These are phyloP conservation scores for Intellagama lesueurii DNA, from an alignment of 2,797 vertebrate genomes.

Conservation along the genomic window DNA sequence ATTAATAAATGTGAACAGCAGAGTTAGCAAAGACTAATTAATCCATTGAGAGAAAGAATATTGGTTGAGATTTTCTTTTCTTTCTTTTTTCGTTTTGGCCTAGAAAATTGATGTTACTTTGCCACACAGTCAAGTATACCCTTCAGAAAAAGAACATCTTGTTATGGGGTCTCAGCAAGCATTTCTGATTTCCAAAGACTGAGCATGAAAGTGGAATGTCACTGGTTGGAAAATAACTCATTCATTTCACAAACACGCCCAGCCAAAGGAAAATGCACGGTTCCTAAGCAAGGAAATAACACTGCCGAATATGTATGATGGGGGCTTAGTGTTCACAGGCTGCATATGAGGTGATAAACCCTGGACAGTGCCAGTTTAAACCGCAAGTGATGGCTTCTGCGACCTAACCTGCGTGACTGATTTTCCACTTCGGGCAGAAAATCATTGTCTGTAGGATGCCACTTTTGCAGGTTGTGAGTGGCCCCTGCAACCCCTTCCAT, in stretches of 20 bases:
- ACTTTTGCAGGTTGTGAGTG: too few species aligned
- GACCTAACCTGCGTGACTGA: not conserved
- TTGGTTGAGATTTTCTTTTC: constrained; percentile 2
- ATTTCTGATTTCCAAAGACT: not conserved
- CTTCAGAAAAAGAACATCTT: not conserved
- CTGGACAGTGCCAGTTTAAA: not conserved
- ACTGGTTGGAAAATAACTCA: not conserved
- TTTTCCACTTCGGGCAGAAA: not conserved
- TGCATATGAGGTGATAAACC: not conserved
- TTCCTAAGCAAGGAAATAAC: not conserved
- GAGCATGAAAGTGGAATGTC: not conserved
- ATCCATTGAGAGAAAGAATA: not conserved
- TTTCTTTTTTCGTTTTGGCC: not conserved
- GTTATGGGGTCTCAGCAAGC: not conserved
- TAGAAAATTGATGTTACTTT: not conserved
- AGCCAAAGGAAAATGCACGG: not conserved
- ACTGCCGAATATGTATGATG: not conserved
- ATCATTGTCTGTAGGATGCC: not conserved
- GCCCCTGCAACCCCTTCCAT: too few species aligned
- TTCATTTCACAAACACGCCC: not conserved
- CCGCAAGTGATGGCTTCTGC: not conserved
- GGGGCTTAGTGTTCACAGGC: not conserved
- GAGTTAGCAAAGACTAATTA: not conserved
- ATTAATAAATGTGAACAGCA: not conserved
- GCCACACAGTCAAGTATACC: not conserved